Base-by-base conservation (phyloP, 2,797 vertebrate species). In the Falco biarmicus region DNA sequence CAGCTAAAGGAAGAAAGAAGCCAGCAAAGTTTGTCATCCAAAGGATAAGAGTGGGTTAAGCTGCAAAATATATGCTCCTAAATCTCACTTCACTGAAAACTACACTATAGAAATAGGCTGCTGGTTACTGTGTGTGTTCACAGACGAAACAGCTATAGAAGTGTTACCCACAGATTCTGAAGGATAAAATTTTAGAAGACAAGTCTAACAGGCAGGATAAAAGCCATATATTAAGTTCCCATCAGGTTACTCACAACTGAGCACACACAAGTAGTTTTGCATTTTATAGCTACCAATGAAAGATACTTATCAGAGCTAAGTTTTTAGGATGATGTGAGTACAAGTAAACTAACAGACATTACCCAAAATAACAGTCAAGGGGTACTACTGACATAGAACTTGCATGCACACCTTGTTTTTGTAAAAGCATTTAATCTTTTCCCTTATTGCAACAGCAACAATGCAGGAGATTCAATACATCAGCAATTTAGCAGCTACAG, bases 1-100 rank as follows among this genome's bases (percentile, higher is more conserved):
- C 89, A 94, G 97, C 98, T 98, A 97, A 95, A 98, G 96, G 92
- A 92, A 96, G 94, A 95, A 90, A 97, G 83, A 98, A 94, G 94
- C 59, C 95, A 95, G 97, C 80, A 96, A n/a, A 96, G 77, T 94
- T 65, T 39, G 60, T 96, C 94, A 97, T 56, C 90, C 85, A 87
- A 54, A 88, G 92, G 93, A 34, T 4, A 95, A 61, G 56, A 83
- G 60, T 29, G 76, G 83, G 34, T 24, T 84, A 84, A 73, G 32
- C 5, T 91, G 48, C 68, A 89, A 81, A 87, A 71, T 28, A 65
- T 28, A 77, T 10, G 50, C 81, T 95, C 95, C 85, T 93, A 79
- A 77, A 87, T 73, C 68, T 81, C 69, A 95, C 48, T 71, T 63
- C 31, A 51, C 15, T 28, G 76, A 82, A 74, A 85, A 81, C 11